Evolutionary conservation across 2,797 vertebrate genomes (phyloP).

Genomic region (Hippoglossus hippoglossus): DNA sequence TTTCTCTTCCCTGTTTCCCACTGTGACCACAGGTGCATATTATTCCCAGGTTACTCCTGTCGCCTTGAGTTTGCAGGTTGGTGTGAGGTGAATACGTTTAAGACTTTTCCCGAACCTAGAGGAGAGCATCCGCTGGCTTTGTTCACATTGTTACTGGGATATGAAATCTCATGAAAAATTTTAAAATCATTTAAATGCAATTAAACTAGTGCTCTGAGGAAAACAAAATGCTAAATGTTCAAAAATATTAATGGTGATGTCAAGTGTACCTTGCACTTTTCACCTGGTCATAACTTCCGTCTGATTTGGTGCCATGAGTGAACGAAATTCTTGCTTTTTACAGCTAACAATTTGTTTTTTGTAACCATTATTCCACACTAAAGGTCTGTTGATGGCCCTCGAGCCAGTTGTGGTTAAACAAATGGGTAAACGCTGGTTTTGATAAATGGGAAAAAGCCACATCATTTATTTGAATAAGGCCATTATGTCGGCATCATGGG

Average conservation of each 20-base stretch:
- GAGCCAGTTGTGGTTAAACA: too few species aligned
- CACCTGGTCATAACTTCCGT: not conserved
- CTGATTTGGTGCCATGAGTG: too few species aligned
- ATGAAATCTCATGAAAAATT: not conserved
- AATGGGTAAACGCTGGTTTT: too few species aligned
- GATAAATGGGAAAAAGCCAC: too few species aligned
- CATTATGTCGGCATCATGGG: too few species aligned
- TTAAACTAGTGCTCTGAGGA: not conserved
- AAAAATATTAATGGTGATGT: not conserved
- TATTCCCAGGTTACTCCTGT: slow-evolving; percentile 11
- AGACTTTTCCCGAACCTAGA: not conserved
- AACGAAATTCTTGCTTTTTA: too few species aligned
- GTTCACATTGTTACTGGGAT: not conserved
- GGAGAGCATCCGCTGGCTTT: not conserved
- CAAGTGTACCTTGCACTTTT: too few species aligned
- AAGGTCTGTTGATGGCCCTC: too few species aligned
- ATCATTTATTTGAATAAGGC: too few species aligned
- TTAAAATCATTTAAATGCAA: not conserved
- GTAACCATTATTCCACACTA: too few species aligned
- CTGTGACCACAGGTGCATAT: not conserved
- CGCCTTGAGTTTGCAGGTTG: not conserved
- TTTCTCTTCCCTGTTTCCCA: not conserved
- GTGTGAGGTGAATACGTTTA: not conserved
- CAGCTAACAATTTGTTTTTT: too few species aligned
- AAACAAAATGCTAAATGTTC: not conserved